Conservation (phyloP, 1,140 invertebrate genomes). For the Pissodes strobi region DNA sequence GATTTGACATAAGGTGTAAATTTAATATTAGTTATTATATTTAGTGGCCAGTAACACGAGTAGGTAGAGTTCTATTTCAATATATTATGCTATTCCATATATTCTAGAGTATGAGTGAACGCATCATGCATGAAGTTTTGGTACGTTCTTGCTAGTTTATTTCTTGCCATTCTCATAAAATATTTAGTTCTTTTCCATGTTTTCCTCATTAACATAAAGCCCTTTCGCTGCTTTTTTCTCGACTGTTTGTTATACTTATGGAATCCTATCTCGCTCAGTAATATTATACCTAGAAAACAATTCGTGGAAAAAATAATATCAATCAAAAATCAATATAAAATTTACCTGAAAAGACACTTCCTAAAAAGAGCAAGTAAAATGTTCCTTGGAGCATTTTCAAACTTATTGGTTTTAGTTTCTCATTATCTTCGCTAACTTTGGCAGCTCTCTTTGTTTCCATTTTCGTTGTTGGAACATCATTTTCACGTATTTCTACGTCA, state of each 20-base stretch:
- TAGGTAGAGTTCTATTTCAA: no score
- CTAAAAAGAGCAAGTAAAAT: constrained; percentile 67
- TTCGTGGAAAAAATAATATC: neutral
- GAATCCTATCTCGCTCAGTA: constrained; percentile 35
- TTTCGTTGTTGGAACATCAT: constrained; percentile 40
- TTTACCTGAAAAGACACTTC: constrained; percentile 61
- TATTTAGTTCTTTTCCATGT: constrained; percentile 17
- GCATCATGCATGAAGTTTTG: constrained; percentile 47
- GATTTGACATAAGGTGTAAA: no score
- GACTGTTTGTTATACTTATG: constrained; percentile 27
- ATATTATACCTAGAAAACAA: constrained; percentile 38
- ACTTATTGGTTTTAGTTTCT: constrained; percentile 63
- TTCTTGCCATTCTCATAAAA: constrained; percentile 14
- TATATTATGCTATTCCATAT: constrained; percentile 52
- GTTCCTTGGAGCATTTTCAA: constrained; percentile 69
- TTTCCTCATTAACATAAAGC: constrained; percentile 19
- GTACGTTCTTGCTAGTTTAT: constrained; percentile 33
- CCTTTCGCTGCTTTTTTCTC: constrained; percentile 19
- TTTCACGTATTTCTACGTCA: constrained; percentile 52
- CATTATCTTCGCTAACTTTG: constrained; percentile 45
- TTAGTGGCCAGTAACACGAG: no score
- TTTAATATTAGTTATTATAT: no score
- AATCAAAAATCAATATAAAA: no score
- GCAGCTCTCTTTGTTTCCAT: constrained; percentile 46
- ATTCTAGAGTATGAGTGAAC: constrained; percentile 48